Evolutionary conservation across 2,113 vertebrate species (phyloP).

Genomic region (Oriolus oriolus): DNA sequence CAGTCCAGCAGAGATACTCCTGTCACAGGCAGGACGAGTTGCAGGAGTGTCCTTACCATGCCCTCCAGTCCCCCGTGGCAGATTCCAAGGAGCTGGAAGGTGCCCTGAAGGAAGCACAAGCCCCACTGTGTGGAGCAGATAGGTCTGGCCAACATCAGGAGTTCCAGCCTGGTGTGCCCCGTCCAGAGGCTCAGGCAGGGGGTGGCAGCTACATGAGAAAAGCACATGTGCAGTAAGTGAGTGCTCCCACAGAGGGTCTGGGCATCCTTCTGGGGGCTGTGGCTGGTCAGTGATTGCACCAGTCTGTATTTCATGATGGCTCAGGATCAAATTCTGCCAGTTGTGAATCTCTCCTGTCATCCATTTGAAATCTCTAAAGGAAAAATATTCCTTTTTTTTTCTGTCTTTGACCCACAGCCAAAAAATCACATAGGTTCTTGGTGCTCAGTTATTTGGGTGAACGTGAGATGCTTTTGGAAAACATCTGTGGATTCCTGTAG

Average conservation of each 20-base stretch:
- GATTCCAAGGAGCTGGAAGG: neutral
- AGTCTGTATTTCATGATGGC: neutral
- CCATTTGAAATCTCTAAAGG: neutral
- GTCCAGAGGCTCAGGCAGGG: neutral
- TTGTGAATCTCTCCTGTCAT: neutral
- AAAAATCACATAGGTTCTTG: neutral
- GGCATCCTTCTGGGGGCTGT: neutral
- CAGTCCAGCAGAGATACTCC: neutral
- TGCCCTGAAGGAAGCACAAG: neutral
- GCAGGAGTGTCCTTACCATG: neutral
- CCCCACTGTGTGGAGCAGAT: neutral
- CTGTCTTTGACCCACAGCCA: neutral
- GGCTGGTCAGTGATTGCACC: neutral
- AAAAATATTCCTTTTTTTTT: neutral
- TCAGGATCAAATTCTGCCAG: neutral
- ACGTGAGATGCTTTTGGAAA: neutral
- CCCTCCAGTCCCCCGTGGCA: neutral
- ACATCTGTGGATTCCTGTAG: neutral
- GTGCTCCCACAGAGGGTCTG: neutral
- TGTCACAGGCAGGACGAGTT: neutral
- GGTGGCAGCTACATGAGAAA: neutral
- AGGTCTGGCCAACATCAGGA: neutral
- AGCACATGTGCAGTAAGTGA: neutral
- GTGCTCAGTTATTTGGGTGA: neutral
- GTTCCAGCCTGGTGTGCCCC: neutral